Conservation (phyloP, 2,888 invertebrate genomes). For the Acleris laterana region DNA sequence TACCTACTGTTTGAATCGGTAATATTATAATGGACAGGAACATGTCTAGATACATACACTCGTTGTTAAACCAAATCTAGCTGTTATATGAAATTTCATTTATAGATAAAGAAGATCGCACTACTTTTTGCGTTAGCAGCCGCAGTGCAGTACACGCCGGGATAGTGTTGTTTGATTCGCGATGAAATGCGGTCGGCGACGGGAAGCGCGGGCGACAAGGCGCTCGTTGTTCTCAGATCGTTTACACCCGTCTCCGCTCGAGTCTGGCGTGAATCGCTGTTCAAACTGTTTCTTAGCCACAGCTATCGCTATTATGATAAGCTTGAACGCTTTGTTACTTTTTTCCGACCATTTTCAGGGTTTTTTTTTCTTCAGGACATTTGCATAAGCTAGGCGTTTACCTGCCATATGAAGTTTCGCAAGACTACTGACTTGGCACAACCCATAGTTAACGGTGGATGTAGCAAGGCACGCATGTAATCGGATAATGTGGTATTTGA, state of each 20-base stretch:
- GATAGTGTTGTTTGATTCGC: slow-evolving; percentile 62
- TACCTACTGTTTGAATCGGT: neutral
- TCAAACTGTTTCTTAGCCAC: slow-evolving; percentile 23
- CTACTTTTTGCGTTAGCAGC: neutral
- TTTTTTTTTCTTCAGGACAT: neutral
- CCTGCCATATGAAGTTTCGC: slow-evolving; percentile 13
- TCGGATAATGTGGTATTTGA: slow-evolving; percentile 31
- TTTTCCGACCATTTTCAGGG: neutral
- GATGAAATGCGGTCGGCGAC: slow-evolving; percentile 60
- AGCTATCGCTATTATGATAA: slow-evolving; percentile 16
- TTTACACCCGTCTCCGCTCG: slow-evolving; percentile 51
- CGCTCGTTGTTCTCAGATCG: slow-evolving; percentile 64
- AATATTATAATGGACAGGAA: no score
- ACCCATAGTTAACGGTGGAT: slow-evolving; percentile 13
- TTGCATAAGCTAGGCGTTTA: slow-evolving; percentile 11
- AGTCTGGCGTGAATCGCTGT: slow-evolving; percentile 44
- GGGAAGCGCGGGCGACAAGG: slow-evolving; percentile 56
- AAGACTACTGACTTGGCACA: slow-evolving; percentile 24
- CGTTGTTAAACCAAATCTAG: neutral
- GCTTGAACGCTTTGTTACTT: neutral
- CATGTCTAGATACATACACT: no score
- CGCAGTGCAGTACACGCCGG: slow-evolving; percentile 55
- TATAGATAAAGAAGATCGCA: no score
- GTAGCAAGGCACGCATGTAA: slow-evolving; percentile 29
- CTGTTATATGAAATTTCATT: neutral